phyloP scores from a whole-genome alignment of 2,797 vertebrate genomes.

The Poecile montanus region DNA sequence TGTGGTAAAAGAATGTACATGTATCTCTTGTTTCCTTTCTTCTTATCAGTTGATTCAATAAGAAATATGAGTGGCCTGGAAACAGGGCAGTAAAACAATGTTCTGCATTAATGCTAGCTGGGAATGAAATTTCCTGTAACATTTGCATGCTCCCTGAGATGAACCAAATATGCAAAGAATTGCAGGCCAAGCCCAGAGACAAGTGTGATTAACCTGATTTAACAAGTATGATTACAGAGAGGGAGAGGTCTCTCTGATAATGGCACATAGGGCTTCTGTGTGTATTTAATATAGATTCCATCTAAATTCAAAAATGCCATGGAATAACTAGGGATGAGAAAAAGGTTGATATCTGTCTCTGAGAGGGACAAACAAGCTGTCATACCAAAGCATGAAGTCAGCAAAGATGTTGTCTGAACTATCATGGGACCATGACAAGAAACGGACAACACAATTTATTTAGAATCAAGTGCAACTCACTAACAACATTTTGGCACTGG shows the following conservation, averaged over 20 bases:
- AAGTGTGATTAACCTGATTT: background rate
- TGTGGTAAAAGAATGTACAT: background rate
- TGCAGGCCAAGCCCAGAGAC: background rate
- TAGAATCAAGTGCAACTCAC: background rate
- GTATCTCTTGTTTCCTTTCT: background rate
- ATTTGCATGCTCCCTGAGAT: background rate
- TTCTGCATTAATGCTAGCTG: background rate
- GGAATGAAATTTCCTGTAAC: background rate
- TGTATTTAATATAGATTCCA: background rate
- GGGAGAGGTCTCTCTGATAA: background rate
- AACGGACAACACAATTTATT: constrained; percentile 36
- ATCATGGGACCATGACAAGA: background rate
- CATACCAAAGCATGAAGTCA: constrained; percentile 35
- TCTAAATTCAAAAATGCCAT: background rate
- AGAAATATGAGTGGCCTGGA: background rate
- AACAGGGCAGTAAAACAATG: background rate
- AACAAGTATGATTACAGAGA: background rate
- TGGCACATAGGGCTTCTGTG: background rate
- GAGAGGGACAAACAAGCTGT: constrained; percentile 42
- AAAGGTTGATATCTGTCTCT: constrained; percentile 8
- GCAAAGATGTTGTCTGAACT: constrained; percentile 20
- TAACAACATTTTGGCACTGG: constrained; percentile 21
- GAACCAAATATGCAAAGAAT: background rate
- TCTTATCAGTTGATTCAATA: background rate
- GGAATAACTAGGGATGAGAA: background rate